Evolutionary conservation across 2,888 invertebrate species (phyloP), one percentile per base, ranked within the genome.

Genomic region (Ophion costatus): DNA sequence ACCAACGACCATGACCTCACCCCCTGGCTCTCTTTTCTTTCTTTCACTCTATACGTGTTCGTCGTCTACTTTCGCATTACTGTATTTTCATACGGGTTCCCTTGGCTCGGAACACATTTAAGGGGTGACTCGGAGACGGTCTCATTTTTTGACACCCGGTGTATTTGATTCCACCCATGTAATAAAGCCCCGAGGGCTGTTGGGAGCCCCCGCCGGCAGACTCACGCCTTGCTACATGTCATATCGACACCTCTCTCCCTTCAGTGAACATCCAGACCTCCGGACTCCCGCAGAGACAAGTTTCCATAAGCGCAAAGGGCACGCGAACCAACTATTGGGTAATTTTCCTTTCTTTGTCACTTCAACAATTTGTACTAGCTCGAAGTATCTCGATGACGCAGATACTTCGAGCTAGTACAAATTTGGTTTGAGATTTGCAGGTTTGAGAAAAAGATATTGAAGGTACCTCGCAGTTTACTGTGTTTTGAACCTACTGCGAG

Each of bases 151-250:
- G 93, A 93, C 93, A 93, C 93, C 93, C 93, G 93, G 93, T 93
- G 93, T 93, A 93, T 93, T 93, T 93, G 93, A 93, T 93, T 93
- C 92, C 92, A 92, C 92, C 93, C 93, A 92, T 93, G 93, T 93
- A 93, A 93, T 93, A 93, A 93, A 93, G 92, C 92, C 93, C 92
- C 91, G 91, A 92, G 88, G 92, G 92, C 91, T 92, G 92, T 89
- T 80, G 57, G 87, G 83, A 87, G 83, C 86, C 87, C 88, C 89
- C 86, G 82, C 85, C 83, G 85, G 77, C 85, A 85, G 80, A 79
- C 88, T 89, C 88, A 74, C 86, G 85, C 87, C 87, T 90, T 89
- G 89, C 90, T 88, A 90, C 93, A 92, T 92, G 93, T 93, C 93
- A 92, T 93, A 93, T 93, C 93, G 93, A 93, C 93, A 93, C 93